Evolutionary conservation across 2,888 invertebrate genomes (phyloP), one percentile per base, ranked within the genome.

Genomic region (Lymantria dispar): DNA sequence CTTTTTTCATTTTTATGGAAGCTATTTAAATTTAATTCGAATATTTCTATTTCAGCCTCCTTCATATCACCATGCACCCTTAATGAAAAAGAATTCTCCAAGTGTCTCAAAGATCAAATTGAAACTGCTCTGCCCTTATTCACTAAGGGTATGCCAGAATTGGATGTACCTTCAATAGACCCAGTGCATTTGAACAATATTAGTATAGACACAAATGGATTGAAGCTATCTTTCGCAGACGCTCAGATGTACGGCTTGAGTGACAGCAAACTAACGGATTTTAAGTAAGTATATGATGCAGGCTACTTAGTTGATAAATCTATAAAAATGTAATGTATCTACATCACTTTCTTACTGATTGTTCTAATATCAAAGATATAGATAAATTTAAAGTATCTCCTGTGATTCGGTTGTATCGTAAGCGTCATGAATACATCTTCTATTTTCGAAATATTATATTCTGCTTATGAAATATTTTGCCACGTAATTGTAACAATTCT

Each of bases 151-250:
- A 77, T 90, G 12, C 80, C 83, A 0, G 81, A 87, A 58, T 52
- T 87, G 31, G 80, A 67, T 3, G 85, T 92, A 7, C 78, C 83
- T 0, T 82, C 90, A 0, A 71, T 78, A 47, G 91, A 91, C 41
- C 91, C 91, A 3, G 74, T 85, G 0, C 47, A 77, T 1, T 52
- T 91, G 52, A 78, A 84, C 3, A 82, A 91, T 58, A 85, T 91
- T 38, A 56, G 70, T 5, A 79, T 91, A 9, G 76, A 87, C 45
- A 86, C 87, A 9, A 85, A 71, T 36, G 89, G 89, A 0, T 65
- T 91, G 0, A 78, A 81, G 37, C 65, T 91, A 29, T 67, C 68
- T 0, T 87, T 91, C 58, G 70, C 62, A 0, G 61, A 85, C 0
- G 78, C 85, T 0, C 60, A 74, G 22, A 73, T 91, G 80, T 76